These are phyloP conservation scores for Hydrozoanthus gracilis DNA, from an alignment of 92 coral and sea anemone species.

Conservation along the genomic window DNA sequence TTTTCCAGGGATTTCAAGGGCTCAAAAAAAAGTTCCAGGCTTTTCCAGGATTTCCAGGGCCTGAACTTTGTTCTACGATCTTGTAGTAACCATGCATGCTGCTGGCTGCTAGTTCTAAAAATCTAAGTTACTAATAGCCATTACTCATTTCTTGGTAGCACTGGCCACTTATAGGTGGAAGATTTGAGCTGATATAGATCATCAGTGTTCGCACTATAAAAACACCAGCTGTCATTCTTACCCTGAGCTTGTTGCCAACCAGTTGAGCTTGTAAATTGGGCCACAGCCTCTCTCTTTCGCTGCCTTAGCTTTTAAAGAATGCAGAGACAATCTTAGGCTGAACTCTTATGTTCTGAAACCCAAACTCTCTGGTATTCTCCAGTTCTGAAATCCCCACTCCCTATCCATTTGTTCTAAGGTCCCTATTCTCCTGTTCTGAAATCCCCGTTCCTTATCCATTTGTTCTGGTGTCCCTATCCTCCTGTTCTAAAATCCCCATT, in stretches of 20 bases:
- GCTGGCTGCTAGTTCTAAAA: too few species aligned
- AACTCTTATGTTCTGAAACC: not conserved
- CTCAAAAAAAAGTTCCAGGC: too few species aligned
- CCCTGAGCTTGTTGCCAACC: conserved; percentile 86
- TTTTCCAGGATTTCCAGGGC: too few species aligned
- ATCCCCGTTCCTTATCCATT: not conserved
- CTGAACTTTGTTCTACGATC: too few species aligned
- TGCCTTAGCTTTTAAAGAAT: conserved; percentile 60
- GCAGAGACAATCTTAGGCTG: not conserved
- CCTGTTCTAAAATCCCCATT: not conserved
- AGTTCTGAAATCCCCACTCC: not conserved
- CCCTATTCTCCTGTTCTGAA: not conserved
- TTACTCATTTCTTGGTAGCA: too few species aligned
- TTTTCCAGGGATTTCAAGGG: too few species aligned
- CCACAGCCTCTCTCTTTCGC: conserved; percentile 83
- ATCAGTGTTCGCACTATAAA: not conserved
- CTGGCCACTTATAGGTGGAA: too few species aligned
- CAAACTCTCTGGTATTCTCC: not conserved
- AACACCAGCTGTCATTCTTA: conserved; percentile 31
- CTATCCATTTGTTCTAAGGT: not conserved
- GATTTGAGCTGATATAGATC: too few species aligned
- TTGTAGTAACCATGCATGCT: too few species aligned
- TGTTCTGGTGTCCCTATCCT: not conserved
- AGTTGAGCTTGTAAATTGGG: conserved; percentile 75
- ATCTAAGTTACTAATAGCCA: too few species aligned